Percentiles rank a stretch among this genome's conserved stretches.
phyloP scores from a whole-genome alignment of 2,113 vertebrate species.

The Serinus canaria region DNA sequence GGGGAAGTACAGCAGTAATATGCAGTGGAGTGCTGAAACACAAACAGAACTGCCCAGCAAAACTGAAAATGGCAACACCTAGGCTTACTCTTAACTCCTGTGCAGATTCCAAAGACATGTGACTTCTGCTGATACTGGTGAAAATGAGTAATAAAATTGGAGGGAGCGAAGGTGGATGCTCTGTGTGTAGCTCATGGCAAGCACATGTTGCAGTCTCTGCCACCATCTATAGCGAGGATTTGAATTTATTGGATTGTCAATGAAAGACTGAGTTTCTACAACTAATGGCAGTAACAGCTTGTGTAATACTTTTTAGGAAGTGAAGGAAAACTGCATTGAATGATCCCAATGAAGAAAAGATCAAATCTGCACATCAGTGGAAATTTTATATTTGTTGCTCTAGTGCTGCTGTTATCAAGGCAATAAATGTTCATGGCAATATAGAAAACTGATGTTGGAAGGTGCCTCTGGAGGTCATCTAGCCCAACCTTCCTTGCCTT shows the following conservation, averaged over 20 bases:
- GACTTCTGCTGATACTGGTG: neutral
- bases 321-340: neutral
- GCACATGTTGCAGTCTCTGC: neutral
- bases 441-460: neutral
- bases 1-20: neutral
- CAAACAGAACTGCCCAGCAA: neutral
- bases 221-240: rapidly evolving
- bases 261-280: neutral
- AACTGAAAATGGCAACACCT: neutral
- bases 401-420: neutral
- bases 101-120: neutral
- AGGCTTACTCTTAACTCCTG: neutral
- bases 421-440: neutral
- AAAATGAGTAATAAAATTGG: neutral
- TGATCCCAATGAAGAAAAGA: neutral
- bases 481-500: too few relatives aligned
- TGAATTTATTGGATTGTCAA: neutral
- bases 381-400: neutral
- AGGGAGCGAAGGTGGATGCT: neutral
- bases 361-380: neutral
- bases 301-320: neutral
- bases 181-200: neutral
- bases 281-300: neutral
- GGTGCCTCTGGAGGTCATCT: neutral
- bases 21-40: neutral